Evolutionary conservation across 2,888 invertebrate species (phyloP), one percentile per base, ranked within the genome.

Genomic region (Drosophila niveifrons): DNA sequence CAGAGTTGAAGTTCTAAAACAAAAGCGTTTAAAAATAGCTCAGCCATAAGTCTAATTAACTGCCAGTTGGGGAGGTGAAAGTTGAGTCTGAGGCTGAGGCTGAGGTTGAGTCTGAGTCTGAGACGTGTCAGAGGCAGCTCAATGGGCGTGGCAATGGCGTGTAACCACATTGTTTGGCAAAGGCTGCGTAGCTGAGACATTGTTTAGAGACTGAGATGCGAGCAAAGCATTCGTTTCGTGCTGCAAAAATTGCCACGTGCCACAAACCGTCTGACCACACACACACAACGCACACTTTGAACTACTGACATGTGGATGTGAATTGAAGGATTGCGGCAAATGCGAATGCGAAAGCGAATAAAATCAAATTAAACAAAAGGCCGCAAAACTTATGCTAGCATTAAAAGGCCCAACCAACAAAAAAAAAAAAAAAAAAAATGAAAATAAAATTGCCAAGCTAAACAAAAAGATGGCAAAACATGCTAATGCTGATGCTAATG

Each of bases 1-100:
- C 43, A 55, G 41, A 62, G 53, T 17, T 39, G 44, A 52, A 55
- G 47, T 23, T 50, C 7, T 41, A 62, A 44, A 62, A 29, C 66
- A 29, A 58, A 66, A 57, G 53, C 64, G 44, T 78, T 76, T 78
- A 63, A 78, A 78, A 76, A 76, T 78, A 76, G 78, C 78, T 74
- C 74, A 66, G 75, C 65, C 65, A 66, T 78, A 76, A 68, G 79
- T 74, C 75, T 69, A 78, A 76, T 76, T 76, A 78, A 76, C 75
- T 76, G 74, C 69, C 69, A 63, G 44, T 62, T 50, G 23, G 43
- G 41, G 17, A n/a, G n/a, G 56, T 11, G 39, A 7, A 4, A 34
- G 29, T n/a, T 9, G 34, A 10, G 34, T 4, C 23, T 23, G 6
- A 23, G 34, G 11, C 34, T 34, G 11, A 10, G 10, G 3, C 11